These are phyloP conservation scores for Drosophila asahinai DNA, from an alignment of 1,140 invertebrate species.

Conservation along the genomic window DNA sequence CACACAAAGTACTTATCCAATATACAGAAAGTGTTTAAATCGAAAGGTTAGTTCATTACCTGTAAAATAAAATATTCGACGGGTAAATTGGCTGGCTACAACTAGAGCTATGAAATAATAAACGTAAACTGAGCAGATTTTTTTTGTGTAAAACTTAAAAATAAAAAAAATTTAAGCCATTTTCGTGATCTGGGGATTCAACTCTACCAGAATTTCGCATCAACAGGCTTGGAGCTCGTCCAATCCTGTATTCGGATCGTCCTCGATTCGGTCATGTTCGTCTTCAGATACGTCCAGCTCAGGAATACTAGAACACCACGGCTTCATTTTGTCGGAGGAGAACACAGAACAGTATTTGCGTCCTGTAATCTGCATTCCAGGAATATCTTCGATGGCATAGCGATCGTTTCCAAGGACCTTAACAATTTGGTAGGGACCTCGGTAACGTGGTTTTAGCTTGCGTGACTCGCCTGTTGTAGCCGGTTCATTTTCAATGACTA, in stretches of 20 bases:
- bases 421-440: neutral
- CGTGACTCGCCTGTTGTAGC: neutral
- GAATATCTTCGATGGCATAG: neutral
- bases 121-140: too few relatives aligned
- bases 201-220: too few relatives aligned
- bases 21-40: too few relatives aligned
- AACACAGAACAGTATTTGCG: neutral
- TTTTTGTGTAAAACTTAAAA: too few relatives aligned
- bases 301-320: neutral
- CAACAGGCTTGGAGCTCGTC: neutral
- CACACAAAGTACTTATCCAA: too few relatives aligned
- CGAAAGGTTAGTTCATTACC: too few relatives aligned
- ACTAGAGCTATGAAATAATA: too few relatives aligned
- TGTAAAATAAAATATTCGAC: too few relatives aligned
- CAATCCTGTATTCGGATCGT: neutral
- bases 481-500: conserved; percentile 5
- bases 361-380: neutral
- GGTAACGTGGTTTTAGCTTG: neutral
- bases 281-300: neutral
- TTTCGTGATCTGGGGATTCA: too few relatives aligned
- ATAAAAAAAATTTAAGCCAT: too few relatives aligned
- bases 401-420: neutral
- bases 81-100: too few relatives aligned
- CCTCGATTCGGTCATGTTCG: neutral
- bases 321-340: neutral